Conservation (phyloP, 2,113 vertebrate genomes). For the Epinephelus fuscoguttatus region DNA sequence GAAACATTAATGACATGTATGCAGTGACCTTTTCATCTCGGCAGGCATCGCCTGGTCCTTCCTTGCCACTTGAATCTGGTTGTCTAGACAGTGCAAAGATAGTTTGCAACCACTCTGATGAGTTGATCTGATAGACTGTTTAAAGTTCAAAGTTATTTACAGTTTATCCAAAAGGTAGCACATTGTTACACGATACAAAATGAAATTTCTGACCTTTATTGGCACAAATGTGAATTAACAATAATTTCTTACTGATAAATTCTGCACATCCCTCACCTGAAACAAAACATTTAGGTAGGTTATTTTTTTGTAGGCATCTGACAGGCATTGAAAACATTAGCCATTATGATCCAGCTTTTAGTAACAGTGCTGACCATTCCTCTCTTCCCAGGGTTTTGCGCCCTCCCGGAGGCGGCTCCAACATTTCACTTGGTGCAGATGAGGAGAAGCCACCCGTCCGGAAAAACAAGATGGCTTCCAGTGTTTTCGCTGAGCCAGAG, state of each 20-base stretch:
- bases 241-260: background rate
- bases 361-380: background rate
- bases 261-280: background rate
- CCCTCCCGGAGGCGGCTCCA: slow-evolving; percentile 96
- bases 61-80: background rate
- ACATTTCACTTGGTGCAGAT: slow-evolving; percentile 91
- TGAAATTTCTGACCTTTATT: background rate
- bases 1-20: background rate
- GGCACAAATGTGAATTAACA: background rate
- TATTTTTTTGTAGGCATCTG: background rate
- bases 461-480: slow-evolving; percentile 96
- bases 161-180: background rate
- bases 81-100: background rate
- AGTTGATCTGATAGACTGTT: background rate
- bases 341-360: background rate
- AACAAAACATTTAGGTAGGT: background rate
- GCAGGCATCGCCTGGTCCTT: background rate
- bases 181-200: background rate
- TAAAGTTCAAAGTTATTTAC: too few relatives aligned
- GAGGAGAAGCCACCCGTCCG: slow-evolving; percentile 88
- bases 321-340: background rate
- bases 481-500: slow-evolving; percentile 94
- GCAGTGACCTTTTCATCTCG: background rate
- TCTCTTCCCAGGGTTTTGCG: slow-evolving; percentile 88
- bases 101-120: background rate